phyloP scores from a whole-genome alignment of 37 sponge, comb jelly and placozoan genomes.

The Mnemiopsis leidyi region DNA sequence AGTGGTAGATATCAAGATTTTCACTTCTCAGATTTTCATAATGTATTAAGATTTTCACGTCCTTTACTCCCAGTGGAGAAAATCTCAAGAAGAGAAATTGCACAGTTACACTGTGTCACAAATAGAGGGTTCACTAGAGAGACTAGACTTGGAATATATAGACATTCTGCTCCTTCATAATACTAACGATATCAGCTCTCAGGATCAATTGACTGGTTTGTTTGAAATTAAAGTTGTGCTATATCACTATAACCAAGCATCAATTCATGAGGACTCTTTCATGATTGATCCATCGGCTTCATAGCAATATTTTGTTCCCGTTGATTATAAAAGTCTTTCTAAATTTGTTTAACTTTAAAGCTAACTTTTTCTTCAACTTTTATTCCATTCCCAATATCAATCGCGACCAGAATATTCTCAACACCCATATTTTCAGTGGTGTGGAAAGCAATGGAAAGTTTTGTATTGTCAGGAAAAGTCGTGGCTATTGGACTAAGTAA shows the following conservation, averaged over 20 bases:
- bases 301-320: too few relatives aligned
- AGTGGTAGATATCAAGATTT: too few relatives aligned
- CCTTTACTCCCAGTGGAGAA: not conserved
- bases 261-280: too few relatives aligned
- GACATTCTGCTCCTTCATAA: slow-evolving; percentile 7
- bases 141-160: not conserved
- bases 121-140: not conserved
- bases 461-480: not conserved
- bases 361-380: too few relatives aligned
- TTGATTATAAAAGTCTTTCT: too few relatives aligned
- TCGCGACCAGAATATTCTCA: too few relatives aligned
- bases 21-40: too few relatives aligned
- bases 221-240: not conserved
- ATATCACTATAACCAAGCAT: not conserved
- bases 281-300: too few relatives aligned
- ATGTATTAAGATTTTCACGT: not conserved
- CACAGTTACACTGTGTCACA: not conserved
- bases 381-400: too few relatives aligned
- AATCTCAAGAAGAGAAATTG: not conserved
- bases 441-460: slow-evolving; percentile 28
- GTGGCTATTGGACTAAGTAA: not conserved
- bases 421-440: not conserved
- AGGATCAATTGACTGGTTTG: not conserved
- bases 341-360: too few relatives aligned
- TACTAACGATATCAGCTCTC: not conserved